Conservation (phyloP, 2,797 vertebrate genomes). For the Hydrophis major region DNA sequence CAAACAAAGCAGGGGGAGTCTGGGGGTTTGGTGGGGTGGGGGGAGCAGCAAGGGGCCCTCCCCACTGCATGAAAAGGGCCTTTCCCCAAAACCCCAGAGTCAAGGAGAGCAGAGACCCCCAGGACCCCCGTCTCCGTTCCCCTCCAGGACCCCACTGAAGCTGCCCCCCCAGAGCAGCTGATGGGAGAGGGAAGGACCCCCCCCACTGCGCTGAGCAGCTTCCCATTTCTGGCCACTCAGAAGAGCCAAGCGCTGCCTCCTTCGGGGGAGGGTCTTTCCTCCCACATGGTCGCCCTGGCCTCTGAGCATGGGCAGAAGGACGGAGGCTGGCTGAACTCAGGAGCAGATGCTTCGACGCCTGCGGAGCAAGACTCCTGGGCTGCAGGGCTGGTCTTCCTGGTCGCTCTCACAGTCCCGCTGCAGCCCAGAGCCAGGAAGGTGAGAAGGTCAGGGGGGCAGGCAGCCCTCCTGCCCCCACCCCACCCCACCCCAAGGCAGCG, state of each 20-base stretch:
- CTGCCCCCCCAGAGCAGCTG: neutral
- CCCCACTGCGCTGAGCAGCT: neutral
- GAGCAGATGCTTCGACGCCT: conserved; percentile 75
- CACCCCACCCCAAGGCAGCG: neutral
- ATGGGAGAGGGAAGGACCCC: neutral
- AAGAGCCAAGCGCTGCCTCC: neutral
- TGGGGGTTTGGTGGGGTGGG: no score
- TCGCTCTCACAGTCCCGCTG: conserved; percentile 85
- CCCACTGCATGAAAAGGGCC: neutral
- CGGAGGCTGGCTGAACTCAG: conserved; percentile 39
- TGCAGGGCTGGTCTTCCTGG: conserved; percentile 70
- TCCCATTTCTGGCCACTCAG: neutral
- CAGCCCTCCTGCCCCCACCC: neutral
- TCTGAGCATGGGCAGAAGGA: neutral
- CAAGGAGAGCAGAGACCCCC: neutral
- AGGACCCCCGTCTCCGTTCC: neutral
- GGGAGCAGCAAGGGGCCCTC: neutral
- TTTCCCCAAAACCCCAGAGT: neutral
- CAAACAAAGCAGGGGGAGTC: neutral
- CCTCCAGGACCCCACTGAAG: neutral
- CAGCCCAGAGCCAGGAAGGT: neutral
- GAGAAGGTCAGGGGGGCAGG: accelerated
- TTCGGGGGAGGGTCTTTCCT: neutral
- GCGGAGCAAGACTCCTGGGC: conserved; percentile 61
- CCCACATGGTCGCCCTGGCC: accelerated